Evolutionary conservation across 2,888 invertebrate genomes (phyloP), one percentile per base, ranked within the genome.

Genomic region (Mycalesis mineus): DNA sequence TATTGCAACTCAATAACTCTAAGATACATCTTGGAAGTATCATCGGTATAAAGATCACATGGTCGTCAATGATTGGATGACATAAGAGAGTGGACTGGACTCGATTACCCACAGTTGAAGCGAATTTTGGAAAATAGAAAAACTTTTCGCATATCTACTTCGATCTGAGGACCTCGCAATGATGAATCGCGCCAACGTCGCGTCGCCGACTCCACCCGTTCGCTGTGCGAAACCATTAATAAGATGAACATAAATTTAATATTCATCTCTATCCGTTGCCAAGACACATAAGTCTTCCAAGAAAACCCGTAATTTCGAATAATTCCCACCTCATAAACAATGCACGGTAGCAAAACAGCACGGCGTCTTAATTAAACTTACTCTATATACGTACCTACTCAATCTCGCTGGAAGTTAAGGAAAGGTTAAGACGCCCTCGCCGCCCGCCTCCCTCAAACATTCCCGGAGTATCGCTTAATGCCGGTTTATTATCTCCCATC

Each of bases 401-500:
- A 85, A 85, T 86, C 85, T 85, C 84, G 82, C 84, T 78, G 74
- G 77, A 88, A 88, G 83, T 88, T 87, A 84, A 78, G 82, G 82
- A 83, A 85, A 85, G 86, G 84, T 86, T 83, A 82, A 82, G 75
- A 72, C 77, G 66, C 72, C 72, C 70, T 70, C 74, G 53, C 52
- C 63, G 45, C 67, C 64, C 68, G 65, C 65, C 51, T 66, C 65
- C 70, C 66, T 72, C 72, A 65, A 69, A 74, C 80, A 77, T 80
- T 82, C 81, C 81, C 84, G 76, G 86, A 88, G 87, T 88, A 88
- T 84, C 85, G 82, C 79, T 84, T 84, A 82, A 86, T 85, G 80
- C 82, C 84, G 82, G 80, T 87, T 87, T 86, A 86, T 88, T 87
- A 87, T 87, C 85, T 80, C 68, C 75, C 77, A 77, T 76, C 77